Evolutionary conservation across 2,113 vertebrate species (phyloP).

Genomic region (Centrocercus urophasianus): DNA sequence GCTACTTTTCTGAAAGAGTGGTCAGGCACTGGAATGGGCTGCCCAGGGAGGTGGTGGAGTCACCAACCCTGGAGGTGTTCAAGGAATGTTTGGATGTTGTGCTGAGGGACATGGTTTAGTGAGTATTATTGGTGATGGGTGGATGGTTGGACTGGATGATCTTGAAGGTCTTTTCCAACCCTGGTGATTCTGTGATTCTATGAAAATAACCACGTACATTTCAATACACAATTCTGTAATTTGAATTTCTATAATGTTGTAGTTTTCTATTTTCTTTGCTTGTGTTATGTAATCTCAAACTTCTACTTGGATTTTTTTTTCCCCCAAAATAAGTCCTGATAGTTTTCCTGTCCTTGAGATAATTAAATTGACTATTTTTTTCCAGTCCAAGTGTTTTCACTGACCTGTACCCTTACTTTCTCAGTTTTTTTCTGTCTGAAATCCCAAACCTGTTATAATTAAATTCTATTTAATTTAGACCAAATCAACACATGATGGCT

Average conservation of each 20-base stretch:
- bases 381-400: conserved; percentile 14
- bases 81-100: too few relatives aligned
- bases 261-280: neutral
- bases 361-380: neutral
- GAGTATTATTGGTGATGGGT: too few relatives aligned
- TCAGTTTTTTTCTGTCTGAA: conserved; percentile 18
- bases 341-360: neutral
- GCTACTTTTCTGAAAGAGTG: too few relatives aligned
- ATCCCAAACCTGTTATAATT: neutral
- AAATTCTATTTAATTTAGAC: conserved; percentile 7
- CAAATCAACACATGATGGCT: neutral
- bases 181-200: too few relatives aligned
- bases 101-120: too few relatives aligned
- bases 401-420: neutral
- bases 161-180: too few relatives aligned
- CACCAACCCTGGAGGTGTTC: too few relatives aligned
- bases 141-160: too few relatives aligned
- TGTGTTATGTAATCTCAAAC: neutral
- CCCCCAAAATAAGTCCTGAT: neutral
- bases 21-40: too few relatives aligned
- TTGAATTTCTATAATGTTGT: neutral
- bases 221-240: neutral
- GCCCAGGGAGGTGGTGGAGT: too few relatives aligned
- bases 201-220: neutral
- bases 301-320: neutral